Base-by-base conservation (phyloP, 35 echinoderm and acorn worm genomes). In the Antedon bifida region DNA sequence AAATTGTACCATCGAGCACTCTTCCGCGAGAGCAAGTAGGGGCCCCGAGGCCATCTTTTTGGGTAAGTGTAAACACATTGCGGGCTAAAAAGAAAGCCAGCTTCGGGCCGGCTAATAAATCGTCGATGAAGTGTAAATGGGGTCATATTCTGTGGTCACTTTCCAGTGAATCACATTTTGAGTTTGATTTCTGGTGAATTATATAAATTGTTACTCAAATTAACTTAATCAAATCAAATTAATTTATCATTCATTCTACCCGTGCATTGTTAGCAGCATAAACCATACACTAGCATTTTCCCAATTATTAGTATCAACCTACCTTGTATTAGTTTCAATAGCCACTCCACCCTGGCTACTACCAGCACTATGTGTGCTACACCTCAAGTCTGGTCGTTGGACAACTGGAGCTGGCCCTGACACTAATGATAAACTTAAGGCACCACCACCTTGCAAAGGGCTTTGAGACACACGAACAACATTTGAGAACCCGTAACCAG, bases 371-470 rank as follows among this genome's bases (percentile, higher is more conserved):
- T 12, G 51, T 23, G 51, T 64, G 51, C 19, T 64, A 64, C 34
- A 88, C 29, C 28, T 78, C 39, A 96, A 26, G 51, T 96, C 93
- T 34, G 93, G 93, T 42, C 93, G 83, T 31, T 96, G 93, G 0
- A 91, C 46, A 26, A 96, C 89, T 32, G 93, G 93, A 32, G 93
- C 93, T 36, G 93, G 93, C 16, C 93, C 93, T 2, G 93, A 91
- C 35, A 96, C 86, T 2, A 96, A 86, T n/a, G 89, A 91, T 21
- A 96, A 82, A 79, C 30, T 83, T 83, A 45, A 31, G 0, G 84
- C 35, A 46, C 84, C 55, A 10, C 34, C 19, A 35, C 26, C 34
- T 35, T 81, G 79, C 31, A 34, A 34, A n/a, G 79, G 32, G 10
- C n/a, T 35, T 42, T 75, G 84, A 3, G 84, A 45, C 29, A 86